Base-by-base conservation (phyloP, 2,888 invertebrate genomes). In the Eilema griseolum region DNA sequence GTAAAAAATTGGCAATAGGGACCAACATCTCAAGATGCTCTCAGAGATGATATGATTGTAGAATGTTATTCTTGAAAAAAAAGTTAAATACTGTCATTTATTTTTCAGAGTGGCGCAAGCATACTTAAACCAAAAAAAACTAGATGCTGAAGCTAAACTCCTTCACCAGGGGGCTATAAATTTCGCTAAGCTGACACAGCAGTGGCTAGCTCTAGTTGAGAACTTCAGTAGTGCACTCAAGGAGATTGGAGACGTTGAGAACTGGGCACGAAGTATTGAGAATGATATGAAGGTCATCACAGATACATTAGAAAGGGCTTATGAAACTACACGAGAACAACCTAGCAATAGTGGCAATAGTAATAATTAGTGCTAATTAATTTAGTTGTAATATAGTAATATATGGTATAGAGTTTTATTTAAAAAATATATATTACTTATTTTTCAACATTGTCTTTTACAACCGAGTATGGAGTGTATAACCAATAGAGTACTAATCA, bases 231-330 rank as follows among this genome's bases (percentile, higher is more conserved):
- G 98, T 86, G 97, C 98, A 0, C 93, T 98, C 2, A 98, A 99
- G 96, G 99, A 99, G 95, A 97, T 99, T 69, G 99, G 99, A 0
- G 99, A 99, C 95, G 99, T 99, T 1, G 99, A 99, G 90, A 99
- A 99, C 90, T 99, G 99, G 99, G 98, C 99, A 0, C 97, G 98
- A 79, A 99, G 98, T 79, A 99, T 99, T 84, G 99, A 99, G 92
- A 97, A 97, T 74, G 99, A 99, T 90, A 98, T 99, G 97, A 97
- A 98, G 87, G 97, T 98, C 3, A 97, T 99, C 78, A 97, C 98
- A 11, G 97, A 97, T 81, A 98, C 99, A 26, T 95, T 99, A 76
- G 99, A 99, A 93, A 97, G 98, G 90, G 99, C 99, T 14, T 99
- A 99, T 90, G 98, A 98, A 96, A 97, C 95, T 33, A 96, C 97